Evolutionary conservation across 2,797 vertebrate genomes (phyloP).

Genomic region (Phataginus tricuspis): DNA sequence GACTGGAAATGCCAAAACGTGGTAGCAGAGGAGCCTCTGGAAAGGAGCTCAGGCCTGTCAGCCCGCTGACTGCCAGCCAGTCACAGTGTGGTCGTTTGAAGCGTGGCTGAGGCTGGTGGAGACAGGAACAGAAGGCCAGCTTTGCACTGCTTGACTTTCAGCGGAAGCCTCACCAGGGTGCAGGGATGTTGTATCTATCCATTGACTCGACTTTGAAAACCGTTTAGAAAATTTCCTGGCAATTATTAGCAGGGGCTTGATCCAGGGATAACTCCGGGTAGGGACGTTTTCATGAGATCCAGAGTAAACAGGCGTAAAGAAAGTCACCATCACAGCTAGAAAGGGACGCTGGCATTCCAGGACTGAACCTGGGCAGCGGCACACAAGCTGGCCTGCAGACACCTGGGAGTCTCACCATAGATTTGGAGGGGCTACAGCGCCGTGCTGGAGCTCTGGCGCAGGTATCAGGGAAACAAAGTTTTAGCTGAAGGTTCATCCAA

Average conservation of each 20-base stretch:
- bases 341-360: constrained; percentile 36
- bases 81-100: constrained; percentile 21
- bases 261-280: constrained; percentile 37
- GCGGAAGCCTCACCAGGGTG: neutral
- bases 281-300: neutral
- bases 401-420: neutral
- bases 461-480: constrained; percentile 2
- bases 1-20: constrained; percentile 11
- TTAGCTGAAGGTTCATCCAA: neutral
- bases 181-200: neutral
- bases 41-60: neutral
- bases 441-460: neutral
- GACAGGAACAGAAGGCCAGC: neutral
- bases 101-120: constrained; percentile 27
- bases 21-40: neutral
- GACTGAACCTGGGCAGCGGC: neutral
- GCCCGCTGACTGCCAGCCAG: constrained; percentile 1
- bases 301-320: constrained; percentile 32
- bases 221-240: constrained; percentile 51
- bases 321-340: neutral
- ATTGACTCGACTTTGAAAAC: constrained; percentile 58
- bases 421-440: neutral
- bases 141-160: neutral
- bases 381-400: neutral
- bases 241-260: constrained; percentile 62